phyloP scores from a whole-genome alignment of 2,888 invertebrate genomes.

The Cheilosia pagana region DNA sequence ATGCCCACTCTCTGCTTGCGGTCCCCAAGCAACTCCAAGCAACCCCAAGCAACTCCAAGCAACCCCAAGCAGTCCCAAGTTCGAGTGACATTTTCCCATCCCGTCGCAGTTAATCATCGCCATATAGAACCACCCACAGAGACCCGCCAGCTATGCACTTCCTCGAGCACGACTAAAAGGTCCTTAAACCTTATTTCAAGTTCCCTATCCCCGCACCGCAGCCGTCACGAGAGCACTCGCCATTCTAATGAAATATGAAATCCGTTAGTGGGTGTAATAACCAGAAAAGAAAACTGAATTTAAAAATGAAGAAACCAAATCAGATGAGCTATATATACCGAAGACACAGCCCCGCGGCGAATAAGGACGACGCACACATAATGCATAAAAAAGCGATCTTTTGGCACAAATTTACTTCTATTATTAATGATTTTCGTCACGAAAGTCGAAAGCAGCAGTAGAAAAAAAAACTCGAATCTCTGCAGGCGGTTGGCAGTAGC shows the following conservation, averaged over 20 bases:
- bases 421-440: conserved; percentile 65
- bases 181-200: conserved; percentile 51
- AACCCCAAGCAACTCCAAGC: background rate
- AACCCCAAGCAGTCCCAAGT: background rate
- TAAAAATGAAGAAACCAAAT: conserved; percentile 40
- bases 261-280: conserved; percentile 56
- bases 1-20: background rate
- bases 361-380: conserved; percentile 5
- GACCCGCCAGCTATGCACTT: conserved; percentile 23
- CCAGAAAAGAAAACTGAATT: conserved; percentile 61
- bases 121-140: conserved; percentile 32
- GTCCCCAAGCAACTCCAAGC: background rate
- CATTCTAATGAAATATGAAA: conserved; percentile 51
- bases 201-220: background rate
- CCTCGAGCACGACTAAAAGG: conserved; percentile 25
- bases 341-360: background rate
- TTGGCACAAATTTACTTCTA: conserved; percentile 51
- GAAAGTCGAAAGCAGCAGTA: conserved; percentile 54
- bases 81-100: conserved; percentile 19
- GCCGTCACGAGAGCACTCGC: background rate
- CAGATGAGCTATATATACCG: conserved; percentile 12
- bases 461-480: conserved; percentile 29
- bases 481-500: conserved; percentile 29
- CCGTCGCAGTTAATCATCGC: conserved; percentile 44
- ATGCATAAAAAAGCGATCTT: conserved; percentile 37